These are phyloP conservation scores for Lacerta agilis DNA, from an alignment of 2,797 vertebrate species.

Conservation along the genomic window DNA sequence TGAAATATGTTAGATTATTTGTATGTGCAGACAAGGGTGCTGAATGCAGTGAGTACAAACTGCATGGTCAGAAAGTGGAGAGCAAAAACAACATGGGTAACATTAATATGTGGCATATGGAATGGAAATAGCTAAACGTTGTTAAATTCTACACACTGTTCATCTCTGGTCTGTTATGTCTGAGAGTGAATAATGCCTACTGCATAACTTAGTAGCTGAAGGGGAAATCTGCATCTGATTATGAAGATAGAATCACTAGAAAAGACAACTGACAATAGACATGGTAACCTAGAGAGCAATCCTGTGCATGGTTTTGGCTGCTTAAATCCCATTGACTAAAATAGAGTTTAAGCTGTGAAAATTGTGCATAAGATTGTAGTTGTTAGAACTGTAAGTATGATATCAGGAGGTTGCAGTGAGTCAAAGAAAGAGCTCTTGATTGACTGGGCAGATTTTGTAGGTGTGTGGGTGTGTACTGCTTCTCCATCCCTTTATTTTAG, in stretches of 20 bases:
- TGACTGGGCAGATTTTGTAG: not conserved
- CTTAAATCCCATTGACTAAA: not conserved
- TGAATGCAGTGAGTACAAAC: not conserved
- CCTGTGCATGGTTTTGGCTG: not conserved
- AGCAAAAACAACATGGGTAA: not conserved
- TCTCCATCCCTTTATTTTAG: not conserved
- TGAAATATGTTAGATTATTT: not conserved
- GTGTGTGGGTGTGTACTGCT: not conserved
- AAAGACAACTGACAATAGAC: not conserved
- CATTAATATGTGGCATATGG: not conserved
- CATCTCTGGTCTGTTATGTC: not conserved
- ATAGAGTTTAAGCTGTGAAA: not conserved
- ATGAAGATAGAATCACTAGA: not conserved
- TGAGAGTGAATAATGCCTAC: not conserved
- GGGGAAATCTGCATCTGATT: not conserved
- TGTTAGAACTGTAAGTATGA: not conserved
- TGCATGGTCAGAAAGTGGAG: not conserved
- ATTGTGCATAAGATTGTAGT: not conserved
- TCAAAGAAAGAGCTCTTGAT: not conserved
- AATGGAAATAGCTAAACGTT: not conserved
- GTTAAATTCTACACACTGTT: not conserved
- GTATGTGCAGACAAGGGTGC: not conserved
- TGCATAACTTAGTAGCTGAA: not conserved
- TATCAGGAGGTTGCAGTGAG: not conserved
- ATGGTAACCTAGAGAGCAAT: not conserved